Evolutionary conservation across 2,888 invertebrate species (phyloP).

Genomic region (Drosophila nigricruria): DNA sequence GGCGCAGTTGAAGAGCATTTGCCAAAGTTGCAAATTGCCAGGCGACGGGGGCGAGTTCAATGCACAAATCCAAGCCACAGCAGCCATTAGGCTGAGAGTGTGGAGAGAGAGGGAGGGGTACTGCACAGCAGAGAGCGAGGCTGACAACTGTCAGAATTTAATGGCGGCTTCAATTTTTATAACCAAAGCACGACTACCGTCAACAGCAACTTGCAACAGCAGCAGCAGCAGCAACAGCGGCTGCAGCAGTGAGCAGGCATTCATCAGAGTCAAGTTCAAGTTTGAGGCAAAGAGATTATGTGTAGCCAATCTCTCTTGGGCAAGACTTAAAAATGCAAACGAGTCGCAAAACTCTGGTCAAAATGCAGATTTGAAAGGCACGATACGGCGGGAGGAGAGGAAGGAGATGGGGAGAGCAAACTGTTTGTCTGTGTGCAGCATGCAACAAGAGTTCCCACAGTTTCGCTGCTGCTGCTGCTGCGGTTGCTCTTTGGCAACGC

Average conservation of each 20-base stretch:
- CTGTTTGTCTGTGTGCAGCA: slow-evolving; percentile 70
- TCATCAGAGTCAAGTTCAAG: slow-evolving; percentile 64
- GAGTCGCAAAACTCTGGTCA: slow-evolving; percentile 57
- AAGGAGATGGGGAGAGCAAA: neutral
- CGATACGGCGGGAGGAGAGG: slow-evolving; percentile 55
- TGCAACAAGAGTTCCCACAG: slow-evolving; percentile 80
- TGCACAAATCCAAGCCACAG: slow-evolving; percentile 48
- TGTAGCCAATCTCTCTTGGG: slow-evolving; percentile 62
- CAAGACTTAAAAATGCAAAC: slow-evolving; percentile 69
- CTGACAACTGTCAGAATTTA: slow-evolving; percentile 82
- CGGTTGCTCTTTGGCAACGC: slow-evolving; percentile 80
- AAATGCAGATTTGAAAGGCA: slow-evolving; percentile 80
- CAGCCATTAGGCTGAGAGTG: slow-evolving; percentile 58
- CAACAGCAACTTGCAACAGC: slow-evolving; percentile 16
- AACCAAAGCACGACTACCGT: slow-evolving; percentile 81
- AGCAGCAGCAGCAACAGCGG: neutral
- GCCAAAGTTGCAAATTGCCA: slow-evolving; percentile 49
- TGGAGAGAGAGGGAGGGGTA: neutral
- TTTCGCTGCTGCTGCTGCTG: slow-evolving; percentile 57
- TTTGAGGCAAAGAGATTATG: slow-evolving; percentile 60
- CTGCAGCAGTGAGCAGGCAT: slow-evolving; percentile 16
- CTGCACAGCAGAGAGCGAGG: slow-evolving; percentile 33
- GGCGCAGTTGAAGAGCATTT: slow-evolving; percentile 23
- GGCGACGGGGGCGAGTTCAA: slow-evolving; percentile 33
- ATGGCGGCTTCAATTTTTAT: slow-evolving; percentile 81